These are phyloP conservation scores for Oncorhynchus gorbuscha DNA, from an alignment of 2,113 vertebrate species.

Conservation along the genomic window DNA sequence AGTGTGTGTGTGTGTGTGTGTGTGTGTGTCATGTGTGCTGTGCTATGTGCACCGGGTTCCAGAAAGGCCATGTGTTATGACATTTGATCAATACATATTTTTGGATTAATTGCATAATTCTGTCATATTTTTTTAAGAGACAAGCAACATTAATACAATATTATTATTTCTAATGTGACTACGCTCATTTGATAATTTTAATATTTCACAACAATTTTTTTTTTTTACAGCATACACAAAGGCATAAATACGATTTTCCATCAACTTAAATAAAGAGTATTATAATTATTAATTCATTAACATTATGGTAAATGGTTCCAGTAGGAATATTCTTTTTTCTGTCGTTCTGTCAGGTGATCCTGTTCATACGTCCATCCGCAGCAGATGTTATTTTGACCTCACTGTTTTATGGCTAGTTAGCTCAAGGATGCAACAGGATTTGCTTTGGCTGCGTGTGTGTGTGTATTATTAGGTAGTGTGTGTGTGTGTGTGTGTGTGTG, in stretches of 20 bases:
- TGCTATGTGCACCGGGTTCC: slow-evolving; percentile 15
- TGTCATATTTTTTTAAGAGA: too few species aligned
- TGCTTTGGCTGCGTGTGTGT: slow-evolving; percentile 21
- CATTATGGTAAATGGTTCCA: background rate
- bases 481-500: slow-evolving; percentile 24
- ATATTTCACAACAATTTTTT: background rate
- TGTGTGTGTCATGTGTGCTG: slow-evolving; percentile 6
- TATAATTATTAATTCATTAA: background rate
- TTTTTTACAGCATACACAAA: background rate
- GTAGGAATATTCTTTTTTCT: background rate
- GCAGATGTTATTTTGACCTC: slow-evolving; percentile 29
- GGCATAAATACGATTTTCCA: background rate
- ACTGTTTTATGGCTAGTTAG: slow-evolving; percentile 43
- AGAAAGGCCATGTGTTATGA: slow-evolving; percentile 6
- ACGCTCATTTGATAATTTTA: background rate
- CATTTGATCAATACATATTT: background rate
- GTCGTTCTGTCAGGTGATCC: slow-evolving; percentile 8
- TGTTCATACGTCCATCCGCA: slow-evolving; percentile 8
- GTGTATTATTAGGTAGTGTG: slow-evolving; percentile 9
- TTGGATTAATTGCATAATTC: background rate
- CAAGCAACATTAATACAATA: too few species aligned
- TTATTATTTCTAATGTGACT: too few species aligned
- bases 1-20: slow-evolving; percentile 11
- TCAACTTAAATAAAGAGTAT: background rate
- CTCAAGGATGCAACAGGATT: slow-evolving; percentile 31